Conservation (phyloP, 2,888 invertebrate genomes). For the Troides helena region DNA sequence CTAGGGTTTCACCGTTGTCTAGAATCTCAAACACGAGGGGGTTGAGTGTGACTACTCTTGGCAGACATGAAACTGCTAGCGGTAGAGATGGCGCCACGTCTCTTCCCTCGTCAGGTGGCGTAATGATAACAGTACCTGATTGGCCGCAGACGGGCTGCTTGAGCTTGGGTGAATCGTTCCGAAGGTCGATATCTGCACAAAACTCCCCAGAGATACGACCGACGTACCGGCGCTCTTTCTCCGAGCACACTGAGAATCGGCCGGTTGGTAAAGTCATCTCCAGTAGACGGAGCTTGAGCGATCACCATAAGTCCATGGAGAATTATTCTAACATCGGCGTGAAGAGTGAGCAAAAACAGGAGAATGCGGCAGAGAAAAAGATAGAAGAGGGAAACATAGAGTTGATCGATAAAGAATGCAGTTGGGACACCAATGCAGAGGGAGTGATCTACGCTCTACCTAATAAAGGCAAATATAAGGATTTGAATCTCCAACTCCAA, state of each 20-base stretch:
- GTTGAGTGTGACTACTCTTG: conserved; percentile 69
- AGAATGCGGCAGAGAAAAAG: conserved; percentile 45
- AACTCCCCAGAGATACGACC: conserved; percentile 74
- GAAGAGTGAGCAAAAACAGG: conserved; percentile 49
- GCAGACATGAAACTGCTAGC: conserved; percentile 62
- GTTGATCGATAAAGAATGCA: conserved; percentile 79
- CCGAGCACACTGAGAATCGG: conserved; percentile 66
- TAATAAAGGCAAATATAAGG: conserved; percentile 76
- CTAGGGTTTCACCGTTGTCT: conserved; percentile 71
- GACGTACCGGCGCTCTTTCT: conserved; percentile 71
- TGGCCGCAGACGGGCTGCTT: conserved; percentile 74
- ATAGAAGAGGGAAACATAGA: conserved; percentile 70
- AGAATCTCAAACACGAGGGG: conserved; percentile 67
- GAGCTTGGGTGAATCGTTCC: conserved; percentile 55
- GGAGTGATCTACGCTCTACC: conserved; percentile 76
- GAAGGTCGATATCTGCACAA: conserved; percentile 68
- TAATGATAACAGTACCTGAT: conserved; percentile 83
- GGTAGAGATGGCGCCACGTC: conserved; percentile 67
- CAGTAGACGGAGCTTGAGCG: conserved; percentile 70
- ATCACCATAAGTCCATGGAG: conserved; percentile 67
- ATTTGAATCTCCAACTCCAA: conserved; percentile 70
- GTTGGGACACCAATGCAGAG: conserved; percentile 79
- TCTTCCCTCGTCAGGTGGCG: conserved; percentile 76
- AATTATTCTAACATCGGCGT: conserved; percentile 60
- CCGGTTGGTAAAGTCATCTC: conserved; percentile 72